Conservation (phyloP, 2,888 invertebrate species). For the Patella pellucida region DNA sequence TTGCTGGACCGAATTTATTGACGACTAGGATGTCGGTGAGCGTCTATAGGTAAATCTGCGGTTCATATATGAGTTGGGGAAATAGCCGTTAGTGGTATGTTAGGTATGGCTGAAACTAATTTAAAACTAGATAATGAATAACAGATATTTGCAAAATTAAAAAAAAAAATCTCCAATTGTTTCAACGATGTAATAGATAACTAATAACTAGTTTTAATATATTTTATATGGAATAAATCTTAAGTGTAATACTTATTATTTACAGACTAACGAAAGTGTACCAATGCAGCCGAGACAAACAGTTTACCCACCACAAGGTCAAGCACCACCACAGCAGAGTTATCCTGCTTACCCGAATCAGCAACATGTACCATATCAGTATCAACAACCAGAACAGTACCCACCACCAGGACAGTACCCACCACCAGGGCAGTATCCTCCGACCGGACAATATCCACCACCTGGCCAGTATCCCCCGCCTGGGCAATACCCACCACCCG, state of each 20-base stretch:
- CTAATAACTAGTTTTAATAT: too few species aligned
- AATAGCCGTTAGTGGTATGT: too few species aligned
- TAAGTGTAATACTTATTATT: background rate
- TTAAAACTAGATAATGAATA: too few species aligned
- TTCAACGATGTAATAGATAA: too few species aligned
- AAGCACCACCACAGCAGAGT: background rate
- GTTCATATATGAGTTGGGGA: too few species aligned
- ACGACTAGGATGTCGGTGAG: too few species aligned
- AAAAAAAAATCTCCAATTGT: too few species aligned
- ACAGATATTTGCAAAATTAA: too few species aligned
- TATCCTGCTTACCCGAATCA: background rate
- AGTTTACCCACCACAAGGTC: conserved; percentile 1
- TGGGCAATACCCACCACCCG: background rate
- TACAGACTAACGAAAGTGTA: background rate
- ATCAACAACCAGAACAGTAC: background rate
- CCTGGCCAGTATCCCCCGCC: background rate
- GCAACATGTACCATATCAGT: background rate
- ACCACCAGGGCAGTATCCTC: background rate
- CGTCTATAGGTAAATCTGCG: too few species aligned
- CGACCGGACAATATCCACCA: background rate
- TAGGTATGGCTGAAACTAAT: too few species aligned
- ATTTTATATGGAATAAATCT: background rate
- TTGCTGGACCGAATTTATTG: too few species aligned
- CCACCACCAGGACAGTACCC: conserved; percentile 7
- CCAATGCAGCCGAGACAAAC: background rate